Evolutionary conservation across 1,140 invertebrate genomes (phyloP).

Genomic region (Cherax quadricarinatus): DNA sequence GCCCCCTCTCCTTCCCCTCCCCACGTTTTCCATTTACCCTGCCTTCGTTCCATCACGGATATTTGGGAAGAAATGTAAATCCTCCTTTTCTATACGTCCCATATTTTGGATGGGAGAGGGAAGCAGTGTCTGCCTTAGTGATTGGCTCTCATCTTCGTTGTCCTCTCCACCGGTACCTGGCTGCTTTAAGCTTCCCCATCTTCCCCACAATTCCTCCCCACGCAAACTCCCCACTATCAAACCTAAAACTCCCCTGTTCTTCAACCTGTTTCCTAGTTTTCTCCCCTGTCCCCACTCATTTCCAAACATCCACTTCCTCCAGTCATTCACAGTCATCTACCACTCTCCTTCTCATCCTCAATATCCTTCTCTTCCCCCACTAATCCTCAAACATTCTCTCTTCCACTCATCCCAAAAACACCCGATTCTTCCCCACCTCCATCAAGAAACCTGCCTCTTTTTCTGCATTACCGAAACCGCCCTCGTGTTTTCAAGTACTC

Average conservation of each 20-base stretch:
- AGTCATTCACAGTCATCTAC: neutral
- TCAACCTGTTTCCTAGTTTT: neutral
- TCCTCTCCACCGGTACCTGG: neutral
- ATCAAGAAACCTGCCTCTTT: no score
- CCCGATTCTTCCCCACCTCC: no score
- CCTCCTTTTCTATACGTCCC: constrained; percentile 47
- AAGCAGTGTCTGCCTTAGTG: neutral
- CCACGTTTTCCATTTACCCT: no score
- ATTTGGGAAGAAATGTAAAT: constrained; percentile 41
- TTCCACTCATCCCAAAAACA: no score
- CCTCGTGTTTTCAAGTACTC: no score
- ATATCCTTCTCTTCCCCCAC: neutral
- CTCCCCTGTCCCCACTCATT: neutral
- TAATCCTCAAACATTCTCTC: no score
- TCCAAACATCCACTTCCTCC: neutral
- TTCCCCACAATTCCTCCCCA: neutral
- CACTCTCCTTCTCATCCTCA: neutral
- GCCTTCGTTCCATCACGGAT: constrained; percentile 42
- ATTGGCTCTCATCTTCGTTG: neutral
- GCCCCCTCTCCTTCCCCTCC: no score
- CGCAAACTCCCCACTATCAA: neutral
- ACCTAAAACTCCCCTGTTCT: neutral
- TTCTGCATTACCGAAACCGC: no score
- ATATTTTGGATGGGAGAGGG: constrained; percentile 41
- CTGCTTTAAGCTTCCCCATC: neutral